Conservation (phyloP, 37 sponge, comb jelly and placozoan genomes). For the Diacarnus erythraeanus region DNA sequence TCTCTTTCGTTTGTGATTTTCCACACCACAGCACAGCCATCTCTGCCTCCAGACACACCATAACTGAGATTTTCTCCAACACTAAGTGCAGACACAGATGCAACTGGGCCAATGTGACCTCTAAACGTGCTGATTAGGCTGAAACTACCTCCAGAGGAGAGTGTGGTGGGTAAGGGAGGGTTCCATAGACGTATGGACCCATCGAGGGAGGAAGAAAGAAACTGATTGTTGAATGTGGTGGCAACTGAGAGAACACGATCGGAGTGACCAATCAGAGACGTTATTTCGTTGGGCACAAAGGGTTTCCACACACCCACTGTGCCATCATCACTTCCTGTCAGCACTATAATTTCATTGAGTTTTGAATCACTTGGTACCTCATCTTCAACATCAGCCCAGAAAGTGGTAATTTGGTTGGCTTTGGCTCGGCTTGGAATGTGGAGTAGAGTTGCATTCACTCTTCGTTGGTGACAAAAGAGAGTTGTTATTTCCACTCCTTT, state of each 20-base stretch:
- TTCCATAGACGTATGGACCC: conserved; percentile 78
- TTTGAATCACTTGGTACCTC: conserved; percentile 35
- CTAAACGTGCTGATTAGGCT: not conserved
- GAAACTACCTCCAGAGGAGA: conserved; percentile 4
- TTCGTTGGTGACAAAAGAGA: conserved; percentile 69
- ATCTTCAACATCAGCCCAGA: conserved; percentile 65
- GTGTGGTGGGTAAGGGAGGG: conserved; percentile 27
- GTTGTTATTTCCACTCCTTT: conserved; percentile 92
- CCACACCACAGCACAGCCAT: conserved; percentile 74
- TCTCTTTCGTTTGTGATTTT: conserved; percentile 5
- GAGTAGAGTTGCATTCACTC: conserved; percentile 78
- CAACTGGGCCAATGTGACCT: conserved; percentile 70
- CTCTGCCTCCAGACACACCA: conserved; percentile 58
- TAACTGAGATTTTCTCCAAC: conserved; percentile 13
- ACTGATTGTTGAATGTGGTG: conserved; percentile 43
- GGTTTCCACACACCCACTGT: conserved; percentile 85
- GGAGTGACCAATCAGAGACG: conserved; percentile 76
- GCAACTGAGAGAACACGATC: conserved; percentile 75
- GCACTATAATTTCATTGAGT: conserved; percentile 53
- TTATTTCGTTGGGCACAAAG: conserved; percentile 74
- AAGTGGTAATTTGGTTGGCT: not conserved
- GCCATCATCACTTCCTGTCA: conserved; percentile 92
- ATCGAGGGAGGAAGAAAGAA: conserved; percentile 76
- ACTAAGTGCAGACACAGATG: conserved; percentile 18
- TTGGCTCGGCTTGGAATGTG: conserved; percentile 25